Evolutionary conservation across 2,797 vertebrate genomes (phyloP).

Genomic region (Peromyscus nudipes): DNA sequence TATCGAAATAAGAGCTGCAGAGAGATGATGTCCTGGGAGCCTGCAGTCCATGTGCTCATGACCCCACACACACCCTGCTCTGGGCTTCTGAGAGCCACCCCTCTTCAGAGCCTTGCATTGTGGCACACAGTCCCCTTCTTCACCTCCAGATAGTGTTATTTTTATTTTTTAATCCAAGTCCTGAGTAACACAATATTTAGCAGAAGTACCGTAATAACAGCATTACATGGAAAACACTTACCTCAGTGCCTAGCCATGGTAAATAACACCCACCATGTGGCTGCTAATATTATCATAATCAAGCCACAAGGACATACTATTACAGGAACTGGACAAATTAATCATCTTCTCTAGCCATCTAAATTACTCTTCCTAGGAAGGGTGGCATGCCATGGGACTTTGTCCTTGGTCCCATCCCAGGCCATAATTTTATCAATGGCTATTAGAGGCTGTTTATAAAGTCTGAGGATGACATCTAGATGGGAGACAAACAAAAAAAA

Average conservation of each 20-base stretch:
- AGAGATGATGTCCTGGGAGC: neutral
- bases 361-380: slow-evolving; percentile 57
- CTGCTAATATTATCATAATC: slow-evolving; percentile 56
- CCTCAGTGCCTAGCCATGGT: slow-evolving; percentile 7
- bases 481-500: neutral
- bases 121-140: neutral
- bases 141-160: neutral
- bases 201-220: slow-evolving; percentile 44
- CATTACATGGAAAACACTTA: slow-evolving; percentile 23
- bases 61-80: neutral
- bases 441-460: slow-evolving; percentile 51
- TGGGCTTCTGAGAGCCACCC: neutral
- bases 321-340: slow-evolving; percentile 56
- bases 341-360: slow-evolving; percentile 32
- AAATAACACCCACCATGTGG: neutral
- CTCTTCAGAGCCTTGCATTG: neutral
- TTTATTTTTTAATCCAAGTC: neutral
- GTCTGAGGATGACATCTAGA: slow-evolving; percentile 47
- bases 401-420: slow-evolving; percentile 62
- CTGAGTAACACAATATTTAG: slow-evolving; percentile 31
- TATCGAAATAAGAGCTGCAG: neutral
- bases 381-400: neutral
- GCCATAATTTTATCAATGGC: slow-evolving; percentile 67
- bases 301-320: slow-evolving; percentile 44
- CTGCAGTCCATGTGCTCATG: neutral